These are phyloP conservation scores for Trematomus bernacchii DNA, from an alignment of 2,797 vertebrate species.

Conservation along the genomic window DNA sequence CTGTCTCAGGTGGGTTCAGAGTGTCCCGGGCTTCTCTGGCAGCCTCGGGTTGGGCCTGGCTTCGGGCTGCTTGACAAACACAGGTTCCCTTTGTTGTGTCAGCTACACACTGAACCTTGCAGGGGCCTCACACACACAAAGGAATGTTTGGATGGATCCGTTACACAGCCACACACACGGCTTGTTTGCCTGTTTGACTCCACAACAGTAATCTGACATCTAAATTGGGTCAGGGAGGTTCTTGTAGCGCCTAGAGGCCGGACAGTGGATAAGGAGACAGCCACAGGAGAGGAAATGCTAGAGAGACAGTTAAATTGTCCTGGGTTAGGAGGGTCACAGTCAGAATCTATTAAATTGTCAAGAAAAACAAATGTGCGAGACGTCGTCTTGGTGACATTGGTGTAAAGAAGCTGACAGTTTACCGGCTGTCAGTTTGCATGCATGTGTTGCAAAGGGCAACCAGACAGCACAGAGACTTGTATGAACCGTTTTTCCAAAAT, in stretches of 20 bases:
- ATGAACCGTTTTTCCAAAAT: not conserved
- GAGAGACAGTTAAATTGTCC: slow-evolving; percentile 41
- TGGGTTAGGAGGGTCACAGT: slow-evolving; percentile 30
- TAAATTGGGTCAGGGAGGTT: slow-evolving; percentile 71
- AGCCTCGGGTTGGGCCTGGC: slow-evolving; percentile 65
- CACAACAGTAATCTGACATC: slow-evolving; percentile 76
- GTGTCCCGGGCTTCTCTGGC: slow-evolving; percentile 49
- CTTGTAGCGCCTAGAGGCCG: slow-evolving; percentile 37
- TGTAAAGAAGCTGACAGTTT: slow-evolving; percentile 30
- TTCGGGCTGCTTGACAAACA: slow-evolving; percentile 74
- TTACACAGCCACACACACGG: slow-evolving; percentile 75
- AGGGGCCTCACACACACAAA: slow-evolving; percentile 79
- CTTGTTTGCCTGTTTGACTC: slow-evolving; percentile 78
- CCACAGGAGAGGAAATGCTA: slow-evolving; percentile 43
- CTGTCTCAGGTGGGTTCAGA: slow-evolving; percentile 59
- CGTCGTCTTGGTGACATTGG: slow-evolving; percentile 6
- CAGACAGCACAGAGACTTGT: slow-evolving; percentile 9
- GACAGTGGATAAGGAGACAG: slow-evolving; percentile 37
- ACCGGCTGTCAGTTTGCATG: slow-evolving; percentile 24
- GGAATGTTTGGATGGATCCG: slow-evolving; percentile 80
- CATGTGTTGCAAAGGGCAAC: slow-evolving; percentile 15
- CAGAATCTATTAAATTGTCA: slow-evolving; percentile 43
- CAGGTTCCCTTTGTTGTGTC: slow-evolving; percentile 82
- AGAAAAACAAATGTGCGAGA: slow-evolving; percentile 33
- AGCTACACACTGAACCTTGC: slow-evolving; percentile 75